Conservation (phyloP, 2,797 vertebrate species). For the Hirundo rustica region DNA sequence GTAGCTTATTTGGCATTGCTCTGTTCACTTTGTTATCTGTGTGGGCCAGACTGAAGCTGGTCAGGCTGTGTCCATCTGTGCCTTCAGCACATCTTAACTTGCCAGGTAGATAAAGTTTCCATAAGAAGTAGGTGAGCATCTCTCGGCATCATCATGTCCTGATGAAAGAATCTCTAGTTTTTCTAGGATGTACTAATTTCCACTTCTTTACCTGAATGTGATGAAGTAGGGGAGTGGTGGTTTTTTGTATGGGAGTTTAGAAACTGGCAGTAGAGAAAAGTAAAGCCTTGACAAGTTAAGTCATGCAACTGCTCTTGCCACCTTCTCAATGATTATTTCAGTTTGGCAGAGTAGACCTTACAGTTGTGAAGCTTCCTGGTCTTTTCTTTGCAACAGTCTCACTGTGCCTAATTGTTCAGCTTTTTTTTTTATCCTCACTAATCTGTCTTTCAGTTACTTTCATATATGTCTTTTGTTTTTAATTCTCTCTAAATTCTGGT, state of each 20-base stretch:
- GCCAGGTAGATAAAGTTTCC: background rate
- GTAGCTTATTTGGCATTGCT: background rate
- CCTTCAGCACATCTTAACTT: background rate
- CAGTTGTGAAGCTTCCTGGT: background rate
- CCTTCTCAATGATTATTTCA: background rate
- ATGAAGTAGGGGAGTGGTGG: background rate
- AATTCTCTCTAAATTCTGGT: background rate
- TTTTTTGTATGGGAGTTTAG: background rate
- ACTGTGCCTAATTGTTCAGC: background rate
- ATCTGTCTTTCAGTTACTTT: background rate
- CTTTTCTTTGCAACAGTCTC: background rate
- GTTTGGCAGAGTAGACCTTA: background rate
- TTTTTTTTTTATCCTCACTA: background rate
- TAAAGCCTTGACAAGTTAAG: background rate
- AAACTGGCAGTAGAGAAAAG: background rate
- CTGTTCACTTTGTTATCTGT: background rate
- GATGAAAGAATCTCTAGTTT: background rate
- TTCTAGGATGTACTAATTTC: background rate
- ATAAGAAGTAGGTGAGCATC: accelerated
- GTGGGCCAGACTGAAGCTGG: background rate
- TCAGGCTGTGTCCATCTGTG: background rate
- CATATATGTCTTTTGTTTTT: background rate
- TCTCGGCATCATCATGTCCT: background rate
- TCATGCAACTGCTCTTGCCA: background rate
- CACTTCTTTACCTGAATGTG: background rate